A percentile compares a stretch with the other conserved stretches of the same genome.
Conservation (phyloP, 2,113 vertebrate genomes). For the Engraulis encrasicolus region DNA sequence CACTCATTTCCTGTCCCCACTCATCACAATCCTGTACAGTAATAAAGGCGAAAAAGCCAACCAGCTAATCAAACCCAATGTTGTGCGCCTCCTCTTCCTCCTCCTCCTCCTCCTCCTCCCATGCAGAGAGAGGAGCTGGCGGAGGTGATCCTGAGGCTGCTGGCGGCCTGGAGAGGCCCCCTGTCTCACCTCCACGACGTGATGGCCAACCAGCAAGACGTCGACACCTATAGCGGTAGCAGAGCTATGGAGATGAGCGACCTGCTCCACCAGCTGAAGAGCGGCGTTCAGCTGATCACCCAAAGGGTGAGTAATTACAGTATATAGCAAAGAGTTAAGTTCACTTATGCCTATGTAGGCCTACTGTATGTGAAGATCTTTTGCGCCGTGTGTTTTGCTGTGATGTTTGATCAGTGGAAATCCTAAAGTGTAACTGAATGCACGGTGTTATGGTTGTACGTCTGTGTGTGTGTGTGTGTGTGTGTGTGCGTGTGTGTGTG, state of each 20-base stretch:
- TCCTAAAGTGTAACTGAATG: background rate
- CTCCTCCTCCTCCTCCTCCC: too few species aligned
- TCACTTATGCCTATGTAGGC: too few species aligned
- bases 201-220: conserved; percentile 68
- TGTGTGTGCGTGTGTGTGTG: background rate
- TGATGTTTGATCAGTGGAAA: background rate
- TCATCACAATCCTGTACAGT: too few species aligned
- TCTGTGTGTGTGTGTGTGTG: background rate
- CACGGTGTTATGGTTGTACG: background rate
- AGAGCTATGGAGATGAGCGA: conserved; percentile 82
- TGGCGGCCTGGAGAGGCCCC: conserved; percentile 81
- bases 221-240: conserved; percentile 73
- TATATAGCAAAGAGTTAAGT: background rate
- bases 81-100: too few species aligned
- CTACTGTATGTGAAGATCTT: background rate
- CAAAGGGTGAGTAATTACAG: conserved; percentile 80
- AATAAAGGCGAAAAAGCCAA: too few species aligned
- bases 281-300: conserved; percentile 79
- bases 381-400: background rate
- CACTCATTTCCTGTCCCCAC: too few species aligned
- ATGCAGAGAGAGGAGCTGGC: conserved; percentile 78
- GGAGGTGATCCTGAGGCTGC: conserved; percentile 78
- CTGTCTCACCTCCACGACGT: conserved; percentile 78
- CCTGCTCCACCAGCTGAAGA: conserved; percentile 79
- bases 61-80: too few species aligned